Base-by-base conservation (phyloP, 2,113 vertebrate species). In the Cynocephalus volans region DNA sequence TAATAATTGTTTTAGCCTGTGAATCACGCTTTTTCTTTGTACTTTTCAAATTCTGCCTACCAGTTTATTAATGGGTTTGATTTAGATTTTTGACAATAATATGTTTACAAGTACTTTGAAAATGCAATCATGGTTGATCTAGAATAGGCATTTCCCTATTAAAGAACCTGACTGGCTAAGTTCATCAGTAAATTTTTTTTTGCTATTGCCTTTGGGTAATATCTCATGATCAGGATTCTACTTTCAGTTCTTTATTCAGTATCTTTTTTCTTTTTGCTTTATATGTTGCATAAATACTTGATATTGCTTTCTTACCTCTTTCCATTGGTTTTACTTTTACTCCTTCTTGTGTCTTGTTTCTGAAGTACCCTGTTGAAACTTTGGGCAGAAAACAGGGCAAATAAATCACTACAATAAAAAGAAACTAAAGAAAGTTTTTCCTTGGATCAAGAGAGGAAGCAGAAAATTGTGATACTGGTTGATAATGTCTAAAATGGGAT, bases 21-120 rank as follows among this genome's bases (percentile, higher is more conserved):
- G 31, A 81, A 36, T 75, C 48, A 33, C 64, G 33, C 2, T 13
- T 86, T 84, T 52, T 21, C 18, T 87, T n/a, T 83, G 1, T 64
- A 58, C 24, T 88, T 85, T 94, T 56, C 1, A 75, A 62, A 33
- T 54, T 83, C 36, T 96, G 33, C 64, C 31, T 58, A 24, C 21
- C 8, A 75, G 24, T 41, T 95, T 92, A 54, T 82, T 69, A 91
- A 64, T 82, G 33, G 4, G 15, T 67, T 97, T 73, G 23, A 28
- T 84, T 84, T 77, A 21, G 11, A 23, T 70, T 95, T 93, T 89
- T 58, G 28, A 72, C 23, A 75, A 10, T 4, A 70, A 21, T 89
- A 10, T 79, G 2, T 65, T 96, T 80, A 41, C 41, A 41, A 41
- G 41, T 41, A 50, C 54, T 97, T 77, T 93, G 64, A 86, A 97